Conservation (phyloP, 2,888 invertebrate genomes). For the Macrosiphum euphorbiae region DNA sequence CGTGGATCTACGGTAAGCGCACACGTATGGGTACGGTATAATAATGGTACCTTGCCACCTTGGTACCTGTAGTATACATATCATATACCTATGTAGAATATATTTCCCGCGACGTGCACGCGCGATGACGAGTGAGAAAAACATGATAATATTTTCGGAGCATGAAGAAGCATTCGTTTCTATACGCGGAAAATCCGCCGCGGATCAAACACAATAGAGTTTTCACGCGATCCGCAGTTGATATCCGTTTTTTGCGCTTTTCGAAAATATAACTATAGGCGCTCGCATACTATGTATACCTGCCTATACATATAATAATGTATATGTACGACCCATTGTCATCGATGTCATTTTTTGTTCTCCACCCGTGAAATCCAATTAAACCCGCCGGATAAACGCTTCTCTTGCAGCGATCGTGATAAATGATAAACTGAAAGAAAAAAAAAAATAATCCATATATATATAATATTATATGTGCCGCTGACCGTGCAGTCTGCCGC, state of each 20-base stretch:
- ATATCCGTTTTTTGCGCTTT: slow-evolving; percentile 50
- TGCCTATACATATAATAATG: not conserved
- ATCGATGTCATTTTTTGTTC: slow-evolving; percentile 46
- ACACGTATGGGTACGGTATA: not conserved
- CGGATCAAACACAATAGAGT: slow-evolving; percentile 48
- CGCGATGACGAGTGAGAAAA: slow-evolving; percentile 48
- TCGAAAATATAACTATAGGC: slow-evolving; percentile 1
- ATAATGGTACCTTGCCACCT: not conserved
- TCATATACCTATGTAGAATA: not conserved
- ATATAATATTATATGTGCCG: slow-evolving; percentile 24
- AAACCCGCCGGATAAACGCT: slow-evolving; percentile 59
- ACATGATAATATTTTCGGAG: slow-evolving; percentile 39
- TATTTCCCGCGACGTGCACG: not conserved
- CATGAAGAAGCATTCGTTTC: slow-evolving; percentile 58
- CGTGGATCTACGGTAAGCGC: not conserved
- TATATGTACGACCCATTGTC: slow-evolving; percentile 42
- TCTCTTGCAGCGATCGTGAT: slow-evolving; percentile 26
- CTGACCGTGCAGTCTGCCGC: slow-evolving; percentile 44
- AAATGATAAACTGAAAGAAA: slow-evolving; percentile 43
- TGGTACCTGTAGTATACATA: not conserved
- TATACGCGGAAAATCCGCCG: slow-evolving; percentile 52
- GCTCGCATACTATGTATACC: not conserved
- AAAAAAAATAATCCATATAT: slow-evolving; percentile 8
- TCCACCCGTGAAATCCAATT: slow-evolving; percentile 60
- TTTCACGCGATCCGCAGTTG: slow-evolving; percentile 45